phyloP scores from a whole-genome alignment of 2,888 invertebrate species.

The Lumbricus terrestris region DNA sequence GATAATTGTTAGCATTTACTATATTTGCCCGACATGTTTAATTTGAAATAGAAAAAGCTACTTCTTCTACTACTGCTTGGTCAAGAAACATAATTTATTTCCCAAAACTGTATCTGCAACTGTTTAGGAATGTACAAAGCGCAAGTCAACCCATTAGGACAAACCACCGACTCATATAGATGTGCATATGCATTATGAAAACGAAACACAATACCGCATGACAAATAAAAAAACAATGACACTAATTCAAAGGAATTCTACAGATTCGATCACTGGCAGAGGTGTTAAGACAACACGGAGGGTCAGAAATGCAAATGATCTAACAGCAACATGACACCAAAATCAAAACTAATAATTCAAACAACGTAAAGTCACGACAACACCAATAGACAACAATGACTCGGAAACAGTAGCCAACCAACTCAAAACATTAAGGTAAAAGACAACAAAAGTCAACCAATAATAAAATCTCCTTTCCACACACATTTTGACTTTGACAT shows the following conservation, averaged over 20 bases:
- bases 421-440: background rate
- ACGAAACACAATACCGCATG: background rate
- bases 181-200: background rate
- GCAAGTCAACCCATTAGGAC: background rate
- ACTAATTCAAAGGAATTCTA: background rate
- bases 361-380: conserved; percentile 3
- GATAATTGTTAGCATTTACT: background rate
- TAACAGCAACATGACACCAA: background rate
- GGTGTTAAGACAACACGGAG: background rate
- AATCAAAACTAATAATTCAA: background rate
- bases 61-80: background rate
- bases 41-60: background rate
- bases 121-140: background rate
- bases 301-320: background rate
- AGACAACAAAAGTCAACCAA: background rate
- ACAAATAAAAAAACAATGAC: background rate
- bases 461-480: background rate
- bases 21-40: background rate
- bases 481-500: too few species aligned
- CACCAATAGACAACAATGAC: background rate
- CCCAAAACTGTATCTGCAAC: background rate
- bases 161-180: too few species aligned
- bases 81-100: background rate
- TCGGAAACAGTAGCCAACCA: background rate
- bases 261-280: background rate